Conservation (phyloP, 2,888 invertebrate species). For the Dynastes hyllus region DNA sequence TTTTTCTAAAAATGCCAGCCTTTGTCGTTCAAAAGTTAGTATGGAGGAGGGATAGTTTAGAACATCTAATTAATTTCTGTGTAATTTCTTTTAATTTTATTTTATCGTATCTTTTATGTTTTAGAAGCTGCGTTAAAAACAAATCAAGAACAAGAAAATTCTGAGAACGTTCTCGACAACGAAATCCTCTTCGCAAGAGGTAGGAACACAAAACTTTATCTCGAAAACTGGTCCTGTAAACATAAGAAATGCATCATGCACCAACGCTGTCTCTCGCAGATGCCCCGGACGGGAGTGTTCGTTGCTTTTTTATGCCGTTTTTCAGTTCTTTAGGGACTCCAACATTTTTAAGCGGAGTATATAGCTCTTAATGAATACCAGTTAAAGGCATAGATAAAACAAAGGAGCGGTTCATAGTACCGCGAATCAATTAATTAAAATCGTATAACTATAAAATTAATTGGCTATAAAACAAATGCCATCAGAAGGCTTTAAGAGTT, state of each 20-base stretch:
- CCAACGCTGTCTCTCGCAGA: background rate
- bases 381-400: background rate
- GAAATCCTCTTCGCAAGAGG: too few species aligned
- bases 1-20: too few species aligned
- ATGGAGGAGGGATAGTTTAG: too few species aligned
- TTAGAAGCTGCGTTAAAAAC: too few species aligned
- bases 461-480: constrained; percentile 8
- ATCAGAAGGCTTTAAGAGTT: background rate
- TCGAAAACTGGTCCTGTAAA: constrained; percentile 12
- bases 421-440: constrained; percentile 29
- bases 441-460: constrained; percentile 13
- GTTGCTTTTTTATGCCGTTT: constrained; percentile 5
- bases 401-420: background rate
- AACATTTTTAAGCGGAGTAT: constrained; percentile 11
- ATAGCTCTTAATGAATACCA: background rate
- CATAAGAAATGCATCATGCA: constrained; percentile 30
- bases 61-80: background rate
- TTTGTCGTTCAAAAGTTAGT: too few species aligned
- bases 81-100: too few species aligned
- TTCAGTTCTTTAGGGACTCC: constrained; percentile 11
- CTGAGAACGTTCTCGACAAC: too few species aligned
- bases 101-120: too few species aligned
- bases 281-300: background rate
- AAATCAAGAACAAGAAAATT: too few species aligned
- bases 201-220: background rate